Evolutionary conservation across 2,888 invertebrate genomes (phyloP).

Genomic region (Netelia virgata): DNA sequence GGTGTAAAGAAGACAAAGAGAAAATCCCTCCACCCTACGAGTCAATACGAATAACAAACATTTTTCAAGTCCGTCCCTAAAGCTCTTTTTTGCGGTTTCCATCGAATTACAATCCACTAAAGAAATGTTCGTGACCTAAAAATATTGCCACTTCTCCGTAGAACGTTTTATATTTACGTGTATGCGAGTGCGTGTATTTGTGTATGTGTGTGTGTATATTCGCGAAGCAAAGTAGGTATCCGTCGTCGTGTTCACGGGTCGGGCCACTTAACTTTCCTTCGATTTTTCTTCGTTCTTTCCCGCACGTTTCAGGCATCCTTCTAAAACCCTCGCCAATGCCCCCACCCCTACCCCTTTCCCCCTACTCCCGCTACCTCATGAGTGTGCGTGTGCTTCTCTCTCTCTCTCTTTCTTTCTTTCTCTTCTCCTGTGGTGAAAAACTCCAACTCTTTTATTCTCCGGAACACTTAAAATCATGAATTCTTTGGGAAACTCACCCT

Average conservation of each 20-base stretch:
- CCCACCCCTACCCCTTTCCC: no score
- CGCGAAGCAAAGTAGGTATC: no score
- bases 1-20: no score
- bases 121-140: no score
- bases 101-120: background rate
- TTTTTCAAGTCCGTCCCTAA: background rate
- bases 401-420: background rate
- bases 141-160: no score
- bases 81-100: background rate
- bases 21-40: no score
- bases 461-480: constrained; percentile 44
- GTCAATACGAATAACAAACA: no score
- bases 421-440: constrained; percentile 18
- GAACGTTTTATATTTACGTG: no score
- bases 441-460: background rate
- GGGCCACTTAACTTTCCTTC: constrained; percentile 61
- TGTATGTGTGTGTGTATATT: no score
- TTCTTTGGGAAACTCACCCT: constrained; percentile 45
- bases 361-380: background rate
- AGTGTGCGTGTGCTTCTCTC: constrained; percentile 10
- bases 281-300: constrained; percentile 56
- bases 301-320: constrained; percentile 32
- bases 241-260: background rate
- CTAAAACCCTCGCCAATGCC: constrained; percentile 60
- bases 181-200: no score